These are phyloP conservation scores for Lobophora halterata DNA, from an alignment of 2,888 invertebrate genomes.

Conservation along the genomic window DNA sequence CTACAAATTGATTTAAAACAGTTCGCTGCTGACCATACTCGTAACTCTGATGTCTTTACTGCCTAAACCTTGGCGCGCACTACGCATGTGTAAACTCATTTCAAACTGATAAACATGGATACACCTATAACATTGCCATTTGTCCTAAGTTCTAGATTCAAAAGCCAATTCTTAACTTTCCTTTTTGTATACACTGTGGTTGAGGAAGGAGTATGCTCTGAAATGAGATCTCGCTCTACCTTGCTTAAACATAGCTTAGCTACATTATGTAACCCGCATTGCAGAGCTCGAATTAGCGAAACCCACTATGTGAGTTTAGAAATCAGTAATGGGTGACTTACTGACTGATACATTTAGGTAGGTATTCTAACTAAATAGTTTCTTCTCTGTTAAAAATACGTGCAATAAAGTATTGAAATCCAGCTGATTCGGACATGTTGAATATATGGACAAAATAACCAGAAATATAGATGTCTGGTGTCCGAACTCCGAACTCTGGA, in stretches of 20 bases:
- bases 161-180: conserved; percentile 16
- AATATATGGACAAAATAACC: no score
- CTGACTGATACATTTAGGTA: conserved; percentile 20
- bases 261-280: conserved; percentile 24
- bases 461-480: no score
- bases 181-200: no score
- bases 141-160: conserved; percentile 2
- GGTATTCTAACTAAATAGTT: no score
- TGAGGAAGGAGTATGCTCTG: conserved; percentile 16
- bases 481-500: no score
- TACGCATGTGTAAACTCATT: conserved; percentile 2
- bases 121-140: no score
- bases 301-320: conserved; percentile 15
- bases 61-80: not conserved
- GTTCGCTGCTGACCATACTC: no score
- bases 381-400: no score
- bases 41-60: not conserved
- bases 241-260: conserved; percentile 21
- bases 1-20: no score
- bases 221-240: conserved; percentile 25
- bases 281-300: conserved; percentile 20
- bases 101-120: no score
- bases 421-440: no score
- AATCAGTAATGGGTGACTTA: conserved; percentile 21
- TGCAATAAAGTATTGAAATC: no score